A percentile compares a stretch with the other conserved stretches of the same genome.
Evolutionary conservation across 2,797 vertebrate species (phyloP).

Genomic region (Mallotus villosus): DNA sequence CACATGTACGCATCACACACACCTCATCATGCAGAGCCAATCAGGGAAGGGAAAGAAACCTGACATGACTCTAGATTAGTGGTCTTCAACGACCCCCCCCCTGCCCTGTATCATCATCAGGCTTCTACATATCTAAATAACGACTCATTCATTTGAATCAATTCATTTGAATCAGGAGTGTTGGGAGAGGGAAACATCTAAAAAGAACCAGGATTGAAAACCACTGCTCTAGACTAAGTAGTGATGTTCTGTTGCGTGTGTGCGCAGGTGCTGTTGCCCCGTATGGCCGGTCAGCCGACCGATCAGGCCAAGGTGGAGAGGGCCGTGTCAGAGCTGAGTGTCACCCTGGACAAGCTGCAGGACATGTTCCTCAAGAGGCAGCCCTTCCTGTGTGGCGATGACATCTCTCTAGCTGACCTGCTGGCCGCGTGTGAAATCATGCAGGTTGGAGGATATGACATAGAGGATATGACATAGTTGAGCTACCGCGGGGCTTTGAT

Average conservation of each 20-base stretch:
- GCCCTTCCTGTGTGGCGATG: slow-evolving; percentile 75
- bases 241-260: neutral
- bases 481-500: neutral
- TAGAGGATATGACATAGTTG: neutral
- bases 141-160: too few species aligned
- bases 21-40: too few species aligned
- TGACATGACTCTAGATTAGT: too few species aligned
- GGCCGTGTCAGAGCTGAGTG: slow-evolving; percentile 59
- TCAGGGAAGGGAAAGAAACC: too few species aligned
- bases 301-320: slow-evolving; percentile 53
- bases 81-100: too few species aligned
- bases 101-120: too few species aligned
- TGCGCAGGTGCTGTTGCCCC: slow-evolving; percentile 65
- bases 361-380: slow-evolving; percentile 72
- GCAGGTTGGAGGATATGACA: slow-evolving; percentile 69
- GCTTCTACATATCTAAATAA: too few species aligned
- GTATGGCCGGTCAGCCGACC: slow-evolving; percentile 41
- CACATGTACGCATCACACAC: too few species aligned
- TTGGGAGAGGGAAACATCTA: too few species aligned
- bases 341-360: slow-evolving; percentile 70
- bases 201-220: too few species aligned
- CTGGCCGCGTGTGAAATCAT: slow-evolving; percentile 75
- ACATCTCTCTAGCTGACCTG: slow-evolving; percentile 77
- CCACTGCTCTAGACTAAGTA: neutral
- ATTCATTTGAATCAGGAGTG: too few species aligned